These are phyloP conservation scores for Vireo griseus DNA, from an alignment of 2,797 vertebrate genomes.

Conservation along the genomic window DNA sequence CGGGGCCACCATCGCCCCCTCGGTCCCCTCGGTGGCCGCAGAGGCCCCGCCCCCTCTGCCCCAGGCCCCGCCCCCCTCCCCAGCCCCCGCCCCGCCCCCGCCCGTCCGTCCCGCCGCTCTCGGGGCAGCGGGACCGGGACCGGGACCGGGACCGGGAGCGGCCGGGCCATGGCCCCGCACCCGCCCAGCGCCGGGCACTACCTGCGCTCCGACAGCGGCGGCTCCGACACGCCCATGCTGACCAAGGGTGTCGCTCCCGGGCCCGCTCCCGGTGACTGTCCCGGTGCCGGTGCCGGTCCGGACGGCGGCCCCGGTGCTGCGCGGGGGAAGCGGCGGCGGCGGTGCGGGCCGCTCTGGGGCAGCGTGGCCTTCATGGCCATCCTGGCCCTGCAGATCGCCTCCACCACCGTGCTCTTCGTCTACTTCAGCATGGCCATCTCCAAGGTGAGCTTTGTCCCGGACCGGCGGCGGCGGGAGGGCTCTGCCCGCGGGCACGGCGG, in stretches of 20 bases:
- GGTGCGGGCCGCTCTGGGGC: slow-evolving; percentile 69
- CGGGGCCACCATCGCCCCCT: not conserved
- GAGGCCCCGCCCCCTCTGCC: too few species aligned
- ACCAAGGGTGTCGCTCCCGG: not conserved
- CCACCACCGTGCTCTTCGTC: slow-evolving; percentile 84
- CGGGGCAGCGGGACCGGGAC: not conserved
- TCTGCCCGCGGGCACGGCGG: not conserved
- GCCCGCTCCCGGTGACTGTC: not conserved
- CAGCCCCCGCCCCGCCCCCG: too few species aligned
- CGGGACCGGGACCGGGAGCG: too few species aligned
- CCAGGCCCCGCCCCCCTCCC: too few species aligned
- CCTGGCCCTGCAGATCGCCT: slow-evolving; percentile 82
- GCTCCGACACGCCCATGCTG: not conserved
- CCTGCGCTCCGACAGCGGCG: slow-evolving; percentile 26
- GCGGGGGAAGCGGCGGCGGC: not conserved
- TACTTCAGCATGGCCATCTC: slow-evolving; percentile 86
- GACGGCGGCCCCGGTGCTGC: not conserved
- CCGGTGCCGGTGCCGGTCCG: not conserved
- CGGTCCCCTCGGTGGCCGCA: not conserved
- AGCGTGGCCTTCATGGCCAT: slow-evolving; percentile 82
- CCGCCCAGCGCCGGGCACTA: slow-evolving; percentile 41
- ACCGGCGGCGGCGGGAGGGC: not conserved
- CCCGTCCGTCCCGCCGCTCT: too few species aligned
- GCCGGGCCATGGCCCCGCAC: not conserved
- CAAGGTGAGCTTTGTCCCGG: slow-evolving; percentile 72